phyloP scores from a whole-genome alignment of 2,888 invertebrate species.

The Drosophila bunnanda region DNA sequence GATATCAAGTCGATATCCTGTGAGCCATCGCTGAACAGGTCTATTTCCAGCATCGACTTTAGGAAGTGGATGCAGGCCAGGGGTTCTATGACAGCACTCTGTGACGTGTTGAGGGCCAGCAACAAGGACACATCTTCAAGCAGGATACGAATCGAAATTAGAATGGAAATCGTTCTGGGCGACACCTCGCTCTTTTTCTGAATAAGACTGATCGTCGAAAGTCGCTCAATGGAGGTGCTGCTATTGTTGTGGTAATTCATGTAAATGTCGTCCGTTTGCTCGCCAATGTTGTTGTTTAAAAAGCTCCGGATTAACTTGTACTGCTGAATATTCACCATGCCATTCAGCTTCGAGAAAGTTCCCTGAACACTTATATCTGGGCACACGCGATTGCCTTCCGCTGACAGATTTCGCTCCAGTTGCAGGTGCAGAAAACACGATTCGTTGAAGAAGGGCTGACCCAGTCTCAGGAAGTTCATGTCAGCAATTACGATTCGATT shows the following conservation, averaged over 20 bases:
- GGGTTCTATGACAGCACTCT: constrained; percentile 79
- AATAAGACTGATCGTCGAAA: constrained; percentile 73
- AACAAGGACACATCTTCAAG: constrained; percentile 93
- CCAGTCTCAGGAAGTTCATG: constrained; percentile 83
- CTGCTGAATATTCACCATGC: constrained; percentile 92
- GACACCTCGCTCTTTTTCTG: constrained; percentile 58
- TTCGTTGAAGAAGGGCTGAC: constrained; percentile 91
- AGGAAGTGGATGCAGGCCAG: constrained; percentile 96
- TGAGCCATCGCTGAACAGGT: constrained; percentile 93
- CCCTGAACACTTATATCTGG: constrained; percentile 95
- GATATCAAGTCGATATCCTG: constrained; percentile 97
- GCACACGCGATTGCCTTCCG: constrained; percentile 86
- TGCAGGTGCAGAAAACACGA: constrained; percentile 92
- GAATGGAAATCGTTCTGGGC: constrained; percentile 88
- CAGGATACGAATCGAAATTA: constrained; percentile 92
- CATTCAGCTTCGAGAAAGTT: constrained; percentile 93
- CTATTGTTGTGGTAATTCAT: constrained; percentile 73
- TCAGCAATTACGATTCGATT: constrained; percentile 81
- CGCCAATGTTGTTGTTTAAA: constrained; percentile 95
- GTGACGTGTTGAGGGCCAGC: constrained; percentile 66
- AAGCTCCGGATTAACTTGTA: constrained; percentile 95
- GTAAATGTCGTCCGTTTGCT: constrained; percentile 89
- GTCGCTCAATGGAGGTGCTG: constrained; percentile 79
- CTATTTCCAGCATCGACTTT: constrained; percentile 93
- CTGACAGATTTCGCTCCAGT: constrained; percentile 92